These are phyloP conservation scores for Chionomys nivalis DNA, from an alignment of 2,113 vertebrate species.

Conservation along the genomic window DNA sequence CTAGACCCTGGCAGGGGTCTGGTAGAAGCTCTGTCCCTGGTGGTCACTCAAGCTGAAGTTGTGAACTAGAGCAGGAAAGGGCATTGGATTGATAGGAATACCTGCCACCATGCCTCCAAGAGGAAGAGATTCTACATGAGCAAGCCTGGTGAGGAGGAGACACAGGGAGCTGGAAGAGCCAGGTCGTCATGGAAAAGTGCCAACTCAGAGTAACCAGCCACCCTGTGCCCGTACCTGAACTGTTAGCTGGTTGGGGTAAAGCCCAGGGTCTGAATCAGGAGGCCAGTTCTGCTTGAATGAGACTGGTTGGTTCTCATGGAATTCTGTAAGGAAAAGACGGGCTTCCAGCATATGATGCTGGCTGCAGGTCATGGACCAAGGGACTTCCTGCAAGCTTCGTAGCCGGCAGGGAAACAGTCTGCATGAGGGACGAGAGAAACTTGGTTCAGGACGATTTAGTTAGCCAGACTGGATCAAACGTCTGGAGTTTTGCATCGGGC, in stretches of 20 bases:
- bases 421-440: not conserved
- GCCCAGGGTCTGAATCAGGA: not conserved
- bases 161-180: not conserved
- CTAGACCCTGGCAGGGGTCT: not conserved
- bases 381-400: not conserved
- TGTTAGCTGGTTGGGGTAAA: not conserved
- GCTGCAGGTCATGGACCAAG: no score
- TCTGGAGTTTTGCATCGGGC: not conserved
- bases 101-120: not conserved
- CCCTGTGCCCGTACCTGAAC: no score
- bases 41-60: not conserved
- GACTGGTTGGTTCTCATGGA: not conserved
- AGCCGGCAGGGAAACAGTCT: not conserved
- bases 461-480: not conserved
- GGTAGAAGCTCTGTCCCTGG: not conserved
- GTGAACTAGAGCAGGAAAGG: not conserved
- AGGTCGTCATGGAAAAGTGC: no score
- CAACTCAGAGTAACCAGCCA: not conserved
- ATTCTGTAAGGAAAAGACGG: not conserved
- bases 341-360: not conserved
- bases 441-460: not conserved
- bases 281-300: not conserved
- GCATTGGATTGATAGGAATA: not conserved
- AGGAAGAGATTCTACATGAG: not conserved
- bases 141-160: not conserved